Evolutionary conservation across 35 echinoderm and acorn worm species (phyloP).

Genomic region (Apostichopus japonicus): DNA sequence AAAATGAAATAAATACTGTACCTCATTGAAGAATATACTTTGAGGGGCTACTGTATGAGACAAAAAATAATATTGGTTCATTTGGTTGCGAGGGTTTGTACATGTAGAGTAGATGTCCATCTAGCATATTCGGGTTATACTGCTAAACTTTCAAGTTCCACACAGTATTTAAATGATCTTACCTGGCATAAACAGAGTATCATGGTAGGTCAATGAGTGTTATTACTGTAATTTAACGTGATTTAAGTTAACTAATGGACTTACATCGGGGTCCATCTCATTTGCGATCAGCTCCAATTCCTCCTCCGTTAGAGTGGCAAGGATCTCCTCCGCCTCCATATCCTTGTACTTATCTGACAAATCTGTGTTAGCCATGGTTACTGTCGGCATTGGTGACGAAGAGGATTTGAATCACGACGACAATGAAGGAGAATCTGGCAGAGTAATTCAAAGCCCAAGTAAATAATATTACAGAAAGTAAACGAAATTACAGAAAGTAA

Average conservation of each 20-base stretch:
- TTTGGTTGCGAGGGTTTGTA: too few species aligned
- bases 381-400: slow-evolving; percentile 46
- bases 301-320: slow-evolving; percentile 76
- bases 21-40: too few species aligned
- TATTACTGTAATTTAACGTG: too few species aligned
- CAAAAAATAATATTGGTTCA: too few species aligned
- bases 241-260: not conserved
- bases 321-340: slow-evolving; percentile 84
- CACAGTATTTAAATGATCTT: too few species aligned
- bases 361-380: slow-evolving; percentile 65
- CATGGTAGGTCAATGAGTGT: too few species aligned
- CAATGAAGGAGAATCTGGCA: not conserved
- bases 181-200: too few species aligned
- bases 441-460: not conserved
- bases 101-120: too few species aligned
- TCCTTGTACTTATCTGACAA: slow-evolving; percentile 84
- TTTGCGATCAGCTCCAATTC: slow-evolving; percentile 76
- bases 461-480: not conserved
- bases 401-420: not conserved
- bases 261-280: slow-evolving; percentile 88
- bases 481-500: not conserved
- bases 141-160: too few species aligned
- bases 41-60: too few species aligned
- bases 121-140: too few species aligned
- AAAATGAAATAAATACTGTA: too few species aligned